Percentiles rank a stretch among this genome's conserved stretches.
Evolutionary conservation across 2,888 invertebrate species (phyloP).

Genomic region (Eustalomyia histrio): DNA sequence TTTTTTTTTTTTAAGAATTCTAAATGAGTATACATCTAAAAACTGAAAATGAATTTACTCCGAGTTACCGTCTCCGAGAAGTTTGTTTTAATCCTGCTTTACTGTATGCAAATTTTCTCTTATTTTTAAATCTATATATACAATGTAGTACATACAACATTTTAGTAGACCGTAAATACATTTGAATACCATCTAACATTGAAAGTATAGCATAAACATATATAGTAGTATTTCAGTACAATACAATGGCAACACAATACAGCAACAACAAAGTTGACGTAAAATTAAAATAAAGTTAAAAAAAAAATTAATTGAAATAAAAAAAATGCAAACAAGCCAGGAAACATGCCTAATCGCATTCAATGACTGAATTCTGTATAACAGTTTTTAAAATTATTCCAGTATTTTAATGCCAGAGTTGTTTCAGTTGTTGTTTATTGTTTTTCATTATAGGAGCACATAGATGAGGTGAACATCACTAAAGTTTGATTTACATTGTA

Average conservation of each 20-base stretch:
- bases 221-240: not conserved
- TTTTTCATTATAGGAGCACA: not conserved
- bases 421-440: not conserved
- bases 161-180: conserved; percentile 2
- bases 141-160: not conserved
- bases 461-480: not conserved
- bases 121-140: too few species aligned
- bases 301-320: conserved; percentile 2
- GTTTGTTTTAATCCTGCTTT: too few species aligned
- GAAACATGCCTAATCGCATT: conserved; percentile 75
- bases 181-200: conserved; percentile 1
- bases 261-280: not conserved
- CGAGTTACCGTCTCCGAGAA: too few species aligned
- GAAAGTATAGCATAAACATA: too few species aligned
- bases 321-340: conserved; percentile 70
- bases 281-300: conserved; percentile 18
- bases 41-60: too few species aligned
- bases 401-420: conserved; percentile 17
- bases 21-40: too few species aligned
- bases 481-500: not conserved
- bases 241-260: not conserved
- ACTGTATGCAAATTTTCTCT: too few species aligned
- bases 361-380: conserved; percentile 67
- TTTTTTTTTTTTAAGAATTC: too few species aligned
- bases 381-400: conserved; percentile 23